Conservation (phyloP, 2,113 vertebrate species). For the Garra rufa region DNA sequence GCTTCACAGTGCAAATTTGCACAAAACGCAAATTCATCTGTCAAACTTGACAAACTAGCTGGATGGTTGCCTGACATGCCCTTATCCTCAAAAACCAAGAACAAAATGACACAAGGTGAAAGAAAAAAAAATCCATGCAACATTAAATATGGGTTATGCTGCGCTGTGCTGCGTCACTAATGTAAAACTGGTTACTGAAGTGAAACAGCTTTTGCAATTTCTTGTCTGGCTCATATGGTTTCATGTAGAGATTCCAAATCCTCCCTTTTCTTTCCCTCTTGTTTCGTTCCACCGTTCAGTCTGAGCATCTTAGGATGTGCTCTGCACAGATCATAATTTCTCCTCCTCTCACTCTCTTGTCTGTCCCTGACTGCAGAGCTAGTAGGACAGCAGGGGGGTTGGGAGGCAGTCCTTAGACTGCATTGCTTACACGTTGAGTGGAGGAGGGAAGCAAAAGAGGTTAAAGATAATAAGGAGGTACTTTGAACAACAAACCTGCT, state of each 20-base stretch:
- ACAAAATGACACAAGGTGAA: not conserved
- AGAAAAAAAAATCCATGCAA: not conserved
- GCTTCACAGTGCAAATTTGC: not conserved
- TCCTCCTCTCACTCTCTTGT: not conserved
- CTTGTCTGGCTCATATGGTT: not conserved
- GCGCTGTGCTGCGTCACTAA: not conserved
- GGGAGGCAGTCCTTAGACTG: not conserved
- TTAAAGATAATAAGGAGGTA: constrained; percentile 28
- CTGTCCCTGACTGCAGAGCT: not conserved
- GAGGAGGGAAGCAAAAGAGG: not conserved
- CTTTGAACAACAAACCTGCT: not conserved
- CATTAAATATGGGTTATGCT: not conserved
- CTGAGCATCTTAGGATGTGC: not conserved
- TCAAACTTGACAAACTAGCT: not conserved
- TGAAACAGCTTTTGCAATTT: not conserved
- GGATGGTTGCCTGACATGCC: not conserved
- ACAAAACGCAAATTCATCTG: not conserved
- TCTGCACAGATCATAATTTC: not conserved
- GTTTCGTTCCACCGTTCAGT: not conserved
- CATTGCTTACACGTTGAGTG: not conserved
- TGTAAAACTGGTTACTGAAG: not conserved
- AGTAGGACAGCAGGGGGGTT: not conserved
- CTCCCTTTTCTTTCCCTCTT: not conserved
- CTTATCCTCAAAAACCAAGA: not conserved
- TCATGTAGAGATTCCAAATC: not conserved